These are phyloP conservation scores for Nezara viridula DNA, from an alignment of 2,888 invertebrate genomes.

Conservation along the genomic window DNA sequence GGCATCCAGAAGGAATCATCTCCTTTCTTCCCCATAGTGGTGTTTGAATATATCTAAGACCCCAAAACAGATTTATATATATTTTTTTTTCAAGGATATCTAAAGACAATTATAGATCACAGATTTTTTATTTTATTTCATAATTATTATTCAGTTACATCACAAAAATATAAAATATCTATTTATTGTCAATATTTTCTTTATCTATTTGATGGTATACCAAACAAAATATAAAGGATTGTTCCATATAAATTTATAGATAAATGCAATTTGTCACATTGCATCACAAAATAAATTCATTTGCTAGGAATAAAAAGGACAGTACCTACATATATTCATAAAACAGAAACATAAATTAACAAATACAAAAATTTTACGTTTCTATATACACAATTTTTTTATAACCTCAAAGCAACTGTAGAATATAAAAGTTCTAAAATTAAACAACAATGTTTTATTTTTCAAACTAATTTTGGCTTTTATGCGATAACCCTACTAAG, in stretches of 20 bases:
- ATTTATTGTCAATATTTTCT: background rate
- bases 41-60: background rate
- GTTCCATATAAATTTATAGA: background rate
- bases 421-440: background rate
- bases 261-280: background rate
- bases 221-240: background rate
- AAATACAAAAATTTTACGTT: background rate
- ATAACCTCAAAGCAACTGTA: background rate
- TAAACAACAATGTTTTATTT: no score
- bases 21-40: background rate
- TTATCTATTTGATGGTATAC: background rate
- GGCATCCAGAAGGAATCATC: no score
- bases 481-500: no score
- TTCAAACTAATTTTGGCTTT: no score
- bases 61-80: background rate
- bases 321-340: background rate
- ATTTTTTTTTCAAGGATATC: background rate
- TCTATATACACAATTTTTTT: background rate
- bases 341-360: background rate
- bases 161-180: background rate
- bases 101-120: background rate
- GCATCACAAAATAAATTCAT: background rate
- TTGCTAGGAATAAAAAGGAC: background rate
- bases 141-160: background rate
- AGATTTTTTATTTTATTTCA: background rate